These are phyloP conservation scores for Brachycybe producta DNA, from an alignment of 2,888 invertebrate species.

Conservation along the genomic window DNA sequence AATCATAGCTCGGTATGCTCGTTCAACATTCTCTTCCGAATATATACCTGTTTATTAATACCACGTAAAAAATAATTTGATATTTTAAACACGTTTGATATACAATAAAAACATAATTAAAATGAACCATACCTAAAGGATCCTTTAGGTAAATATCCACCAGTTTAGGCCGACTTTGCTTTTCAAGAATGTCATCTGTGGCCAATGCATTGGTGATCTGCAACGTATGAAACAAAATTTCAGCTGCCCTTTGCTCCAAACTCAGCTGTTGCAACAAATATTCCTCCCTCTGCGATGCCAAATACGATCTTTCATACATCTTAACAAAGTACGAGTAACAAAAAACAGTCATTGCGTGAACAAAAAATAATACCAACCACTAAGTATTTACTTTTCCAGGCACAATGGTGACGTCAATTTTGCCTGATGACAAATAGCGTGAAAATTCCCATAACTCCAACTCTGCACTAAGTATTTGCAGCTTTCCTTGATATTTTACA, in stretches of 20 bases:
- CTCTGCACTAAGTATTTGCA: conserved; percentile 14
- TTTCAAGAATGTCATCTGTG: conserved; percentile 15
- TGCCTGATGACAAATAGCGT: conserved; percentile 18
- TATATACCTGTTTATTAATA: conserved; percentile 4
- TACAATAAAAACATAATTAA: not conserved
- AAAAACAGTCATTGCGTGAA: not conserved
- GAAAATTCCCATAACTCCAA: conserved; percentile 22
- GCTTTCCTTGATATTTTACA: conserved; percentile 10
- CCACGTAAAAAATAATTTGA: not conserved
- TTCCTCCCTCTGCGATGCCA: conserved; percentile 19
- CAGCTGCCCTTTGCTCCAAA: conserved; percentile 15
- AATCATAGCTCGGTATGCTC: conserved; percentile 17
- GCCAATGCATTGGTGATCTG: conserved; percentile 19
- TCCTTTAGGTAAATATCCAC: conserved; percentile 18
- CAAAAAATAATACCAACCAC: not conserved
- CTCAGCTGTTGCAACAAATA: conserved; percentile 17
- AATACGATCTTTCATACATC: conserved; percentile 18
- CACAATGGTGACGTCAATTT: conserved; percentile 14
- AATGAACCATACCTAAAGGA: conserved; percentile 15
- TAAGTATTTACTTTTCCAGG: conserved; percentile 14
- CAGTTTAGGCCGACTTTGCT: conserved; percentile 15
- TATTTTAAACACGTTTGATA: not conserved
- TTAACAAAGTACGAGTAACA: not conserved
- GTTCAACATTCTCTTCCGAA: conserved; percentile 15
- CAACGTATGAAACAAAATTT: conserved; percentile 18